phyloP scores from a whole-genome alignment of 2,113 vertebrate species.

The Euleptes europaea region DNA sequence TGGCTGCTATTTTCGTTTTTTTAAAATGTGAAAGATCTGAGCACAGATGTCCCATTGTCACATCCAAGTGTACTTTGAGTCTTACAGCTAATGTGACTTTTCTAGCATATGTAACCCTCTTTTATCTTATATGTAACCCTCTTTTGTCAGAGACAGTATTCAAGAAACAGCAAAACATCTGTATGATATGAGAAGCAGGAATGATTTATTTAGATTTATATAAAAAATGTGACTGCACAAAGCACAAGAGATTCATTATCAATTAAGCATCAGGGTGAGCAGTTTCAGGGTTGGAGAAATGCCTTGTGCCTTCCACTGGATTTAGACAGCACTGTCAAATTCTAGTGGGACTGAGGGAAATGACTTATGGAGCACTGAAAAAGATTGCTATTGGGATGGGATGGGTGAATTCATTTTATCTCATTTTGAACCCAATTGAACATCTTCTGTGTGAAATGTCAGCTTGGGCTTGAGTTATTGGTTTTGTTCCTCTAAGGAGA shows the following conservation, averaged over 20 bases:
- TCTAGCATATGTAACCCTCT: background rate
- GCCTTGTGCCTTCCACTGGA: background rate
- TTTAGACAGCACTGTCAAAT: background rate
- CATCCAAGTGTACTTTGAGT: background rate
- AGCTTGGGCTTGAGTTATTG: background rate
- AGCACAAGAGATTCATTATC: background rate
- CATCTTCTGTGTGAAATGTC: slow-evolving; percentile 34
- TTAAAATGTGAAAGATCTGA: no score
- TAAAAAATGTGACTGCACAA: background rate
- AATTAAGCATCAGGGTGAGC: background rate
- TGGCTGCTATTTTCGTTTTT: no score
- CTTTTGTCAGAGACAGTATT: background rate
- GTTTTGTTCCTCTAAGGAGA: slow-evolving; percentile 18
- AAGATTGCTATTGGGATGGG: background rate
- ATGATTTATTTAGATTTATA: background rate
- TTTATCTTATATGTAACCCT: background rate
- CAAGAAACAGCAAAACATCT: background rate
- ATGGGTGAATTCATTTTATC: background rate
- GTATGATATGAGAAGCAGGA: background rate
- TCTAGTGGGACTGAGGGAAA: slow-evolving; percentile 7
- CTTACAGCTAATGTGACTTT: background rate
- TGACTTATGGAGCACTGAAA: background rate
- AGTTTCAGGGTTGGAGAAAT: background rate
- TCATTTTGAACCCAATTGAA: slow-evolving; percentile 27
- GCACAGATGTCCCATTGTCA: no score